Conservation (phyloP, 2,888 invertebrate species). For the Steinernema carpocapsae region DNA sequence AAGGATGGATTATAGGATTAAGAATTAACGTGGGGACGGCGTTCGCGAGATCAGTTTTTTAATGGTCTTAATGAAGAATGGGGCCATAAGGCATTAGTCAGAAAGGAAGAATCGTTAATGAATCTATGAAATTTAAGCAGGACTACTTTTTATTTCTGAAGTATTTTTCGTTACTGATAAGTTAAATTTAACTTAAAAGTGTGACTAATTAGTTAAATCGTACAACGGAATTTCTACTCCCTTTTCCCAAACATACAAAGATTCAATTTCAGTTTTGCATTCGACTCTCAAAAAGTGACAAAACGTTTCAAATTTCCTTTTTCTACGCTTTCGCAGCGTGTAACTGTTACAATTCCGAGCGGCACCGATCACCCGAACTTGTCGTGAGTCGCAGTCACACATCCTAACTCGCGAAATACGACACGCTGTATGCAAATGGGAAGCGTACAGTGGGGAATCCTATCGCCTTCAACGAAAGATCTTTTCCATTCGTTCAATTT, state of each 20-base stretch:
- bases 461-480: slow-evolving; percentile 5
- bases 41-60: too few species aligned
- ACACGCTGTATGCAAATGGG: slow-evolving; percentile 13
- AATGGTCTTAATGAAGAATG: too few species aligned
- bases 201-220: too few species aligned
- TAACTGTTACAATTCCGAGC: neutral
- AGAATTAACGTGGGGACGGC: neutral
- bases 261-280: too few species aligned
- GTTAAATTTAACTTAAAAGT: too few species aligned
- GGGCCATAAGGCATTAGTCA: too few species aligned
- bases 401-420: neutral
- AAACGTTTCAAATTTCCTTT: neutral
- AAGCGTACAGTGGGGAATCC: slow-evolving; percentile 7
- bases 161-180: too few species aligned
- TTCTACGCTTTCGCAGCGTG: neutral
- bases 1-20: slow-evolving; percentile 2
- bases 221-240: too few species aligned
- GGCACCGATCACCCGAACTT: neutral
- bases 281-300: neutral
- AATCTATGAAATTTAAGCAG: too few species aligned
- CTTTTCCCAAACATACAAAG: too few species aligned
- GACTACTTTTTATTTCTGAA: too few species aligned
- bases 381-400: neutral
- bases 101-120: too few species aligned
- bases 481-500: slow-evolving; percentile 26